phyloP scores from a whole-genome alignment of 2,888 invertebrate species.

The Polydrusus cervinus region DNA sequence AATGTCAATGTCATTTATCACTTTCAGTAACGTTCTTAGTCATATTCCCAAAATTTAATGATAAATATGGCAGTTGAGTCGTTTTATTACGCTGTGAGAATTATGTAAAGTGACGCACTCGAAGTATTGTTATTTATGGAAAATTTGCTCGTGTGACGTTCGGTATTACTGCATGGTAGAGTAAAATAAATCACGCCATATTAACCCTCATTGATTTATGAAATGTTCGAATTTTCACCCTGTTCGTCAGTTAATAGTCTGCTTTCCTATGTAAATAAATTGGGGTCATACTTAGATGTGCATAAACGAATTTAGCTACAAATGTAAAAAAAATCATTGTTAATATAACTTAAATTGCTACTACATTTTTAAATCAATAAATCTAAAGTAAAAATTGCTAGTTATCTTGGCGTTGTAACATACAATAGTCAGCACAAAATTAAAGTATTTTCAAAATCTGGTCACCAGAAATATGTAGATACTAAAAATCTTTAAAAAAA shows the following conservation, averaged over 20 bases:
- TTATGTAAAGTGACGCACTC: conserved; percentile 24
- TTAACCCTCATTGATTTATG: conserved; percentile 28
- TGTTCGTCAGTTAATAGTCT: background rate
- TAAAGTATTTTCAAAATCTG: no score
- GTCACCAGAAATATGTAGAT: no score
- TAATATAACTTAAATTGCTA: no score
- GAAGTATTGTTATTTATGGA: conserved; percentile 34
- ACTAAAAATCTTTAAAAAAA: background rate
- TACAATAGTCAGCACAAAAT: no score
- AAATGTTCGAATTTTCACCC: conserved; percentile 30
- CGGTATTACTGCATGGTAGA: conserved; percentile 1
- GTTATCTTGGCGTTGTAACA: no score
- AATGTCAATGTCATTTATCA: conserved; percentile 6
- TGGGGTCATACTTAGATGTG: no score
- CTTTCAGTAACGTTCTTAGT: background rate
- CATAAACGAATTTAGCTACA: background rate
- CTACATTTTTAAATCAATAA: no score
- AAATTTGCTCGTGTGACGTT: conserved; percentile 22
- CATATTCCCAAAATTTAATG: conserved; percentile 17
- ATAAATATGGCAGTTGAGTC: conserved; percentile 6
- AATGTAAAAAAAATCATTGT: background rate
- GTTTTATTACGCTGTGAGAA: conserved; percentile 21
- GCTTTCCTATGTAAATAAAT: conserved; percentile 4
- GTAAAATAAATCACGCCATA: conserved; percentile 28
- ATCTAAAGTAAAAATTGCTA: no score